Percentiles rank a stretch among this genome's conserved stretches.
Evolutionary conservation across 2,888 invertebrate genomes (phyloP).

Genomic region (Euspilapteryx auroguttella): DNA sequence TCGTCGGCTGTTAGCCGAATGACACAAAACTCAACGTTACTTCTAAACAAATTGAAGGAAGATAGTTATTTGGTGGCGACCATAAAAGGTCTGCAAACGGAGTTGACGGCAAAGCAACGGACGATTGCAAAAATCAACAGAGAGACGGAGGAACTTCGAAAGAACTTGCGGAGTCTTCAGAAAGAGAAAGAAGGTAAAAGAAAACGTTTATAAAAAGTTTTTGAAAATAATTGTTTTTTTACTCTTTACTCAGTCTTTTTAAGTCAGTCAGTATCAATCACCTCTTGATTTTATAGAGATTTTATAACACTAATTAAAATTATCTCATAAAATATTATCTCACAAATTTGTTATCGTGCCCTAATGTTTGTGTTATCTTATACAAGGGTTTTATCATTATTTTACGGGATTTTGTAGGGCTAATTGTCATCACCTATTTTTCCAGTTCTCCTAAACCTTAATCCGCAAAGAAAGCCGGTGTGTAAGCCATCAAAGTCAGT

Average conservation of each 20-base stretch:
- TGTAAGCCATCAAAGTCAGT: constrained; percentile 33
- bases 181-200: constrained; percentile 69
- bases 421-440: constrained; percentile 9
- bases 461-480: constrained; percentile 28
- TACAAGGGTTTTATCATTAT: too few species aligned
- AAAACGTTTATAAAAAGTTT: too few species aligned
- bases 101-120: constrained; percentile 74
- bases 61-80: constrained; percentile 79
- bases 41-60: constrained; percentile 62
- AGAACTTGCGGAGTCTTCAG: constrained; percentile 74
- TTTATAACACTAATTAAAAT: too few species aligned
- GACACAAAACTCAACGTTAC: constrained; percentile 55
- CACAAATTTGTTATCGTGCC: too few species aligned
- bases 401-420: too few species aligned
- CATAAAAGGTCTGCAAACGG: constrained; percentile 75
- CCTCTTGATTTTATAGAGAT: too few species aligned
- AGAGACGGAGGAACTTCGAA: constrained; percentile 75
- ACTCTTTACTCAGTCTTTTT: too few species aligned
- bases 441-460: constrained; percentile 36
- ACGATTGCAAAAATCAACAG: constrained; percentile 70
- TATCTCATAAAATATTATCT: too few species aligned
- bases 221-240: too few species aligned
- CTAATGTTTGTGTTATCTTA: too few species aligned
- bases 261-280: too few species aligned
- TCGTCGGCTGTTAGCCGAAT: constrained; percentile 52